Base-by-base conservation (phyloP, 2,888 invertebrate species). In the Auanema freiburgensis region DNA sequence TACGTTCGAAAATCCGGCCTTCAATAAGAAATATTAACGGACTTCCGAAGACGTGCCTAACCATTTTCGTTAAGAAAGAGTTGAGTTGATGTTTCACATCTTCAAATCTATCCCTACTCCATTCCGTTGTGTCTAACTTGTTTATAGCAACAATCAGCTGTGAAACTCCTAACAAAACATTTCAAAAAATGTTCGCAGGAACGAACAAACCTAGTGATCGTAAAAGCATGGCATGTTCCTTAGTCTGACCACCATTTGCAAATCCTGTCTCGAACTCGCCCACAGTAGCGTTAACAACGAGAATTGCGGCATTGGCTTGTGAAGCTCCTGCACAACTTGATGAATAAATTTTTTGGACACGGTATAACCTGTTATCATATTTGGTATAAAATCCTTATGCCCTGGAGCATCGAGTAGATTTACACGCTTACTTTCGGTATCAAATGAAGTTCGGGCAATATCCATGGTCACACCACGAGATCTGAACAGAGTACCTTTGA, bases 211-310 rank as follows among this genome's bases (percentile, higher is more conserved):
- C 89, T 67, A 90, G 84, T 21, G 90, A 89, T 79, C 95, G 88
- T 1, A 95, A 91, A n/a, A 98, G 87, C 56, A 97, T 86, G 1
- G 97, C 93, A 87, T 98, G 97, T 85, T 98, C 97, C 68, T 96
- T 88, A 0, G 97, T 98, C 86, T 98, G 98, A 1, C 98, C 98
- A 12, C 97, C 97, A 76, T 90, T 89, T 81, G 97, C 96, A 85
- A 98, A 98, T 1, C 98, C 98, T 49, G 96, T 93, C 86, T 99
- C 98, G 86, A 99, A 99, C 86, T 98, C 98, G 24, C 98, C 98
- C 77, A 91, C 83, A 0, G 88, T 87, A 1, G 96, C 93, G 87
- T 98, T 97, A 0, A 98, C 92, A 0, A 98, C 97, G 23, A 99
- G 86, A 41, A 99, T 87, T 14, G 95, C 96, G 0, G 93, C 96